Percentiles rank a stretch among this genome's conserved stretches.
phyloP scores from a whole-genome alignment of 2,797 vertebrate genomes.

The Picus viridis region DNA sequence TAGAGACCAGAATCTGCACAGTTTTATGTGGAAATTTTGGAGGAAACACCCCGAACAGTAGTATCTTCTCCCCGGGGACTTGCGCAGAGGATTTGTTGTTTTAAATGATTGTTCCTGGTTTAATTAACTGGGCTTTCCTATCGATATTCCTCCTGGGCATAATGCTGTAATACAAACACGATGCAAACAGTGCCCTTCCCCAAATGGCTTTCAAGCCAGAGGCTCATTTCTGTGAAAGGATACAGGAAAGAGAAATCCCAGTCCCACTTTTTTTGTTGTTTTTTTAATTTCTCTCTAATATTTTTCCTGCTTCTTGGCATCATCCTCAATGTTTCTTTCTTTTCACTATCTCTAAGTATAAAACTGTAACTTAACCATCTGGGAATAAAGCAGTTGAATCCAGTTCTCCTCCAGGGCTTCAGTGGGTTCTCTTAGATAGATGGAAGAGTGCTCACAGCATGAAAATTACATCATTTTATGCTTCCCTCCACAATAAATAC shows the following conservation, averaged over 20 bases:
- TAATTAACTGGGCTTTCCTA: neutral
- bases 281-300: neutral
- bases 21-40: neutral
- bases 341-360: neutral
- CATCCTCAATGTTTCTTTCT: neutral
- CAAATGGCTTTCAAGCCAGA: neutral
- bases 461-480: neutral
- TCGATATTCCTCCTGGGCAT: neutral
- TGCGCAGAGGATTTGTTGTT: neutral
- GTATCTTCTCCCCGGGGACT: neutral
- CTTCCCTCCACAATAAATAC: neutral
- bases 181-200: neutral
- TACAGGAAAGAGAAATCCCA: neutral
- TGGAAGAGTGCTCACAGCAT: neutral
- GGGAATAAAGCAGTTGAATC: neutral
- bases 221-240: neutral
- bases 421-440: neutral
- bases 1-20: neutral
- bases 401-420: neutral
- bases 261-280: too few relatives aligned
- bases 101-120: neutral
- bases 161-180: neutral
- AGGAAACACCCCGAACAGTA: neutral
- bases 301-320: neutral
- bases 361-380: neutral